Base-by-base conservation (phyloP, 2,888 invertebrate genomes). In the Agriotes lineatus region DNA sequence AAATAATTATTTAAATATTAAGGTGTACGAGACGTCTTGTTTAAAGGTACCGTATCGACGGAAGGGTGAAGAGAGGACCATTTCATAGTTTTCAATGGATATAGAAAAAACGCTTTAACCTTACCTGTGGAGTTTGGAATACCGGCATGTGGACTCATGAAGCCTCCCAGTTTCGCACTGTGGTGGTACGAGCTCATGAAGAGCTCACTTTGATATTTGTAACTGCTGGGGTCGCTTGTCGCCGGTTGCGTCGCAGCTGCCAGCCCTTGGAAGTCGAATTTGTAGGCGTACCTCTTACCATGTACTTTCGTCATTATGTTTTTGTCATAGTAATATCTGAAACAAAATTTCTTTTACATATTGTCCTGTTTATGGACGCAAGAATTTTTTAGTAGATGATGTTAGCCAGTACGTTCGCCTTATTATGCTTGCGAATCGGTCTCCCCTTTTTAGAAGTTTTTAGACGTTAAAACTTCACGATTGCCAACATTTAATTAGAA, bases 291-390 rank as follows among this genome's bases (percentile, higher is more conserved):
- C 82, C 96, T 88, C 85, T 96, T 96, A 75, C 99, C 99, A 85
- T 99, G 99, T 61, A 96, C 96, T 88, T 99, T 99, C 78, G 98
- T 98, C 99, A 99, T 99, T 85, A 99, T 99, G 88, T 99, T 99
- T 88, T 99, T 99, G 90, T 99, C 99, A 88, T 99, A 99, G 88
- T 99, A 99, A 87, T 99, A 99, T 90, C 96, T 96, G 90, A 67
- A 87, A 57, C 16, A 37, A 22, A 52, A 9, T 4, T 4, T 16
- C 19, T 19, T 19, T 20, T n/a, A n/a, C n/a, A n/a, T n/a, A n/a
- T n/a, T n/a, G n/a, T n/a, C n/a, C n/a, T n/a, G n/a, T n/a, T n/a
- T n/a, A n/a, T n/a, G n/a, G n/a, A n/a, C n/a, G n/a, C n/a, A n/a
- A n/a, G n/a, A n/a, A n/a, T n/a, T n/a, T n/a, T n/a, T n/a, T n/a